phyloP scores from a whole-genome alignment of 2,797 vertebrate species.

The Pseudochaenichthys georgianus region DNA sequence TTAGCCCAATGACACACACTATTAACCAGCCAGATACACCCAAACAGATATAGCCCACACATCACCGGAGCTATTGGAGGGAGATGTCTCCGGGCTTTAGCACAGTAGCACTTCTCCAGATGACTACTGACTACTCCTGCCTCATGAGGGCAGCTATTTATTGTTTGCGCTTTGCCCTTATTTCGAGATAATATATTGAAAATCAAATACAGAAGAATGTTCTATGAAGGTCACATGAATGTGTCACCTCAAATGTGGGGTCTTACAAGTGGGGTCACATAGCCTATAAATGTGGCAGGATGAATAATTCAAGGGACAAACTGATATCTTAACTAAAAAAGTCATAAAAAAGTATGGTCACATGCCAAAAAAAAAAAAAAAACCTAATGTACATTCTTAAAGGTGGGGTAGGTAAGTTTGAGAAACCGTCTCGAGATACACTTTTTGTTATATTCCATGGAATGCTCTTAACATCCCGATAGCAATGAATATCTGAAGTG shows the following conservation, averaged over 20 bases:
- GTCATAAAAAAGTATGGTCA: neutral
- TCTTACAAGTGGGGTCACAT: neutral
- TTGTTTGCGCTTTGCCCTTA: neutral
- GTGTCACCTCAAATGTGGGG: neutral
- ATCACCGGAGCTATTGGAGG: slow-evolving; percentile 6
- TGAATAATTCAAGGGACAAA: too few relatives aligned
- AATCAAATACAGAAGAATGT: neutral
- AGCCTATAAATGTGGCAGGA: too few relatives aligned
- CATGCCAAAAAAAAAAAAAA: neutral
- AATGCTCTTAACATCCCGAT: too few relatives aligned
- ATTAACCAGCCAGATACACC: slow-evolving; percentile 53
- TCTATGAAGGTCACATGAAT: neutral
- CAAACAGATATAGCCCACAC: slow-evolving; percentile 43
- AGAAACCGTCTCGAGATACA: too few relatives aligned
- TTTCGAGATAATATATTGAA: neutral
- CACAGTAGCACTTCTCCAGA: neutral
- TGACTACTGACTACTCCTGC: slow-evolving; percentile 4
- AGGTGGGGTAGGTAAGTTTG: too few relatives aligned
- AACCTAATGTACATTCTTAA: neutral
- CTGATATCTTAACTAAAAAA: neutral
- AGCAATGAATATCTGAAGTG: too few relatives aligned
- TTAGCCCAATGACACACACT: slow-evolving; percentile 69
- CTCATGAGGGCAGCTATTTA: neutral
- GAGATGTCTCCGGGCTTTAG: slow-evolving; percentile 20
- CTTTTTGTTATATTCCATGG: too few relatives aligned